phyloP scores from a whole-genome alignment of 2,113 vertebrate species.

The Herpetotheres cachinnans region DNA sequence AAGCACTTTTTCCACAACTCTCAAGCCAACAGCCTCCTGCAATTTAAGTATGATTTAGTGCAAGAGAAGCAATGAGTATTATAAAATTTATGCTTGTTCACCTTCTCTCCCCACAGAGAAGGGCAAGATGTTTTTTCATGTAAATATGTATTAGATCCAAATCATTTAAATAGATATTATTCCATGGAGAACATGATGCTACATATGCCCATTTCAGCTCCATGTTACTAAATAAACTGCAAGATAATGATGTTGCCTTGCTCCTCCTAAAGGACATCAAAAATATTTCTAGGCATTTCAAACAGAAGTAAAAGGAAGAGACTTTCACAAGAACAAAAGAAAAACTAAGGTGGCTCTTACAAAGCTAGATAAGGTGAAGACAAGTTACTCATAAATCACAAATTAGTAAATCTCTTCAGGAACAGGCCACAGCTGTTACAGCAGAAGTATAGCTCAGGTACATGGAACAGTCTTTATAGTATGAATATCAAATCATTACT shows the following conservation, averaged over 20 bases:
- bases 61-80: slow-evolving; percentile 48
- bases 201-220: slow-evolving; percentile 43
- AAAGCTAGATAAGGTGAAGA: neutral
- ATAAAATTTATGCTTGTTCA: slow-evolving; percentile 63
- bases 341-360: neutral
- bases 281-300: slow-evolving; percentile 22
- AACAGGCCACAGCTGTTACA: neutral
- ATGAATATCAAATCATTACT: neutral
- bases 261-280: slow-evolving; percentile 22
- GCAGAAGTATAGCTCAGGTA: neutral
- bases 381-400: neutral
- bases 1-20: slow-evolving; percentile 56
- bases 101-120: slow-evolving; percentile 55
- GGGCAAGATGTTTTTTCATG: slow-evolving; percentile 49
- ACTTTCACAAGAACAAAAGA: neutral
- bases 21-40: slow-evolving; percentile 54
- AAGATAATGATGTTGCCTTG: slow-evolving; percentile 8
- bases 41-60: slow-evolving; percentile 63
- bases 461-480: neutral
- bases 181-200: slow-evolving; percentile 54
- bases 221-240: slow-evolving; percentile 53
- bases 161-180: slow-evolving; percentile 58
- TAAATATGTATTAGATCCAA: slow-evolving; percentile 62
- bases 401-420: neutral
- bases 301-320: neutral